Conservation (phyloP, 2,797 vertebrate genomes). For the Chromobotia macracanthus region DNA sequence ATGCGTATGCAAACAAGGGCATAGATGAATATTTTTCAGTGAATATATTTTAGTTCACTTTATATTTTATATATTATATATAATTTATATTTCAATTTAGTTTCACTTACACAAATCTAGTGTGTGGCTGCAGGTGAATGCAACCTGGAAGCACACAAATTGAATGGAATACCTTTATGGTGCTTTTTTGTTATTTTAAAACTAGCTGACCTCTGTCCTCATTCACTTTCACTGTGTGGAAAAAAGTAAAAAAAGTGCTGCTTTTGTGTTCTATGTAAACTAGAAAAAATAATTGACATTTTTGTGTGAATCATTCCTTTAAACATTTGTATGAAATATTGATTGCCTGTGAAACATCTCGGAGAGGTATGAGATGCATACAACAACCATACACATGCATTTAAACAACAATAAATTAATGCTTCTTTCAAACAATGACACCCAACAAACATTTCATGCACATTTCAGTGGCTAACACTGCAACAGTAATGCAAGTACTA, state of each 20-base stretch:
- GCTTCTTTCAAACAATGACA: constrained; percentile 9
- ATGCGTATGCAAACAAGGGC: no score
- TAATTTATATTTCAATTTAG: no score
- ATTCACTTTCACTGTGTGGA: background rate
- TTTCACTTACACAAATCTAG: no score
- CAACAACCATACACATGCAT: constrained; percentile 1
- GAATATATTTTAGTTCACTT: no score
- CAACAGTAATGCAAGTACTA: constrained; percentile 45
- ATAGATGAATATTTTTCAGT: no score
- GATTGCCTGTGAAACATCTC: background rate
- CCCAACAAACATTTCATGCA: constrained; percentile 41
- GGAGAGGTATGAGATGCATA: background rate
- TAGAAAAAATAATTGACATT: background rate
- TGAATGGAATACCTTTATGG: no score
- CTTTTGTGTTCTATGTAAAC: background rate
- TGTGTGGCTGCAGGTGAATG: no score
- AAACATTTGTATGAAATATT: background rate
- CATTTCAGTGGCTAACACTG: constrained; percentile 49
- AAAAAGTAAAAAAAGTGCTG: no score
- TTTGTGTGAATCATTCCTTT: constrained; percentile 9
- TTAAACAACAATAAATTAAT: constrained; percentile 15
- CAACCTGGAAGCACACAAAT: no score
- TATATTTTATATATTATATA: no score
- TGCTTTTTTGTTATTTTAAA: background rate
- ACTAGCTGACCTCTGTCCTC: background rate